Evolutionary conservation across 2,113 vertebrate species (phyloP).

Genomic region (Diphyllodes magnificus): DNA sequence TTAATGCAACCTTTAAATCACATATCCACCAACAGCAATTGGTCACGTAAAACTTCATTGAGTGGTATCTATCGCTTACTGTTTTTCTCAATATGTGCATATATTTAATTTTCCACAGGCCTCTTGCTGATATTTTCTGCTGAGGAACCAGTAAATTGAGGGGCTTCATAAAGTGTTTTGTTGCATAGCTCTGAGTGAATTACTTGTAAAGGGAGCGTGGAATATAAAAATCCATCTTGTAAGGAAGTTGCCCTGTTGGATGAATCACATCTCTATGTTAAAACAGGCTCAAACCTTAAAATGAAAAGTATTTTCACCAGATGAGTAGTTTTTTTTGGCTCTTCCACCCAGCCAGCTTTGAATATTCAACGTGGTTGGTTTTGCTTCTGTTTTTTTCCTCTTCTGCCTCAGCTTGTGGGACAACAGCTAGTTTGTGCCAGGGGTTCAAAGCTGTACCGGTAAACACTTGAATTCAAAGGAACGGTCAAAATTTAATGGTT

Average conservation of each 20-base stretch:
- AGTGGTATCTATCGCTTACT: conserved; percentile 29
- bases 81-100: conserved; percentile 4
- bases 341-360: not conserved
- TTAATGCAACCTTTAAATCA: conserved; percentile 48
- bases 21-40: not conserved
- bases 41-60: conserved; percentile 36
- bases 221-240: not conserved
- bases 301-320: not conserved
- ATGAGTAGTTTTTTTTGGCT: not conserved
- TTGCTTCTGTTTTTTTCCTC: not conserved
- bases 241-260: not conserved
- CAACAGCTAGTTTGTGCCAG: not conserved
- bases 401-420: not conserved
- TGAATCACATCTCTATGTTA: not conserved
- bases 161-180: not conserved
- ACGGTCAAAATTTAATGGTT: not conserved
- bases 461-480: not conserved
- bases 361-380: not conserved
- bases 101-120: conserved; percentile 35
- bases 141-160: conserved; percentile 28
- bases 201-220: not conserved
- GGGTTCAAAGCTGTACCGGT: not conserved
- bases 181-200: not conserved
- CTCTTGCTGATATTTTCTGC: conserved; percentile 2
- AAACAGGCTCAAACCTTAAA: not conserved